phyloP scores from a whole-genome alignment of 2,113 vertebrate genomes.

The Panthera leo region DNA sequence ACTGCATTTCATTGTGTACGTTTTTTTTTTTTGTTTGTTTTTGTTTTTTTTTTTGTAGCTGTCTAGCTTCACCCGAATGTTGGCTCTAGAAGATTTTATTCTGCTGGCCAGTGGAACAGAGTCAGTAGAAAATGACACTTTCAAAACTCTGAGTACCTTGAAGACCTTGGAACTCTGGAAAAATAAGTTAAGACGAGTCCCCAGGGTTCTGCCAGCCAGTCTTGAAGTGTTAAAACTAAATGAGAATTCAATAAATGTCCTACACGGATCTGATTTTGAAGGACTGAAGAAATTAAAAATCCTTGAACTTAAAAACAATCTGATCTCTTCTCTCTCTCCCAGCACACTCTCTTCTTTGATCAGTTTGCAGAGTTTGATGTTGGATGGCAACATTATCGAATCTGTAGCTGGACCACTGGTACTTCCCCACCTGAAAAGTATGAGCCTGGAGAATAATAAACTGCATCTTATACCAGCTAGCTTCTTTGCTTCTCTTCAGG shows the following conservation, averaged over 20 bases:
- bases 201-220: slow-evolving; percentile 83
- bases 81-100: slow-evolving; percentile 87
- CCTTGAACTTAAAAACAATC: slow-evolving; percentile 88
- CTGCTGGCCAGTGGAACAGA: slow-evolving; percentile 88
- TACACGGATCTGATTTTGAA: slow-evolving; percentile 85
- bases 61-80: slow-evolving; percentile 82
- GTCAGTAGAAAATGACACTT: slow-evolving; percentile 85
- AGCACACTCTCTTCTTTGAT: slow-evolving; percentile 80
- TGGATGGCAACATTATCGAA: slow-evolving; percentile 87
- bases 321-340: slow-evolving; percentile 79
- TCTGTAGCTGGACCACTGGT: slow-evolving; percentile 80
- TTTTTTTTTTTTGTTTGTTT: slow-evolving; percentile 13
- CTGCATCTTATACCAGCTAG: slow-evolving; percentile 79
- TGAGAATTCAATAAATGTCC: slow-evolving; percentile 85
- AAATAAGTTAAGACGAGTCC: slow-evolving; percentile 87
- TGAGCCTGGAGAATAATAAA: slow-evolving; percentile 87
- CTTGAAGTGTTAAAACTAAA: slow-evolving; percentile 87
- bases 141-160: slow-evolving; percentile 84
- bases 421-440: slow-evolving; percentile 82
- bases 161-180: slow-evolving; percentile 89
- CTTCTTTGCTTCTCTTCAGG: slow-evolving; percentile 84
- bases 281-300: slow-evolving; percentile 84
- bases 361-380: slow-evolving; percentile 83
- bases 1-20: neutral
- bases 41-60: slow-evolving; percentile 78